Percentiles rank a stretch among this genome's conserved stretches.
phyloP scores from a whole-genome alignment of 2,888 invertebrate species.

The Nemurella pictetii region DNA sequence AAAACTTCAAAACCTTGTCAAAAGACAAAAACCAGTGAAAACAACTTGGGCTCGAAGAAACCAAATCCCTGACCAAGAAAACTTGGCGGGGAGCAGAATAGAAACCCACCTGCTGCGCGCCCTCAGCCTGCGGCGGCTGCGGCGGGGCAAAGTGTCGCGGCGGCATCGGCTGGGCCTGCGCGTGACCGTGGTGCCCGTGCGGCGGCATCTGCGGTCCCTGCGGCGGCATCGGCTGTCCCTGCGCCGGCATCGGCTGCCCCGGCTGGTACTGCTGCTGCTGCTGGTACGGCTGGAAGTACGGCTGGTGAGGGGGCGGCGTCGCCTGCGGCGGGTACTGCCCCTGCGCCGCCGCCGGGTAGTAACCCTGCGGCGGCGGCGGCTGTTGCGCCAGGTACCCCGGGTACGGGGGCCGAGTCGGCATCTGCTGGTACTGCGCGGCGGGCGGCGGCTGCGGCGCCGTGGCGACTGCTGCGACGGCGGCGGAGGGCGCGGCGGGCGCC shows the following conservation, averaged over 20 bases:
- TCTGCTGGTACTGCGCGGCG: constrained; percentile 35
- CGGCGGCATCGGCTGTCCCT: constrained; percentile 32
- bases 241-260: not conserved
- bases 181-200: constrained; percentile 7
- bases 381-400: constrained; percentile 54
- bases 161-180: constrained; percentile 33
- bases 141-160: constrained; percentile 38
- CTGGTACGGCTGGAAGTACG: constrained; percentile 41
- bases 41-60: no score
- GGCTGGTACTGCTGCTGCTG: constrained; percentile 33
- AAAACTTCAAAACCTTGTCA: no score
- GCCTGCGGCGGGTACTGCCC: constrained; percentile 30
- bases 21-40: no score
- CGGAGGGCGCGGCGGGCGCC: not conserved
- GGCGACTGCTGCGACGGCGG: constrained; percentile 38
- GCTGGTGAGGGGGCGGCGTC: constrained; percentile 37
- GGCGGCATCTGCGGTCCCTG: constrained; percentile 38
- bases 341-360: constrained; percentile 38
- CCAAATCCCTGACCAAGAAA: no score
- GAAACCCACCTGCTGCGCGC: constrained; percentile 1
- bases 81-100: no score
- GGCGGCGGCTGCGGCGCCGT: constrained; percentile 50
- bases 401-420: constrained; percentile 50
- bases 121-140: constrained; percentile 12
- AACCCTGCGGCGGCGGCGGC: constrained; percentile 49